Evolutionary conservation across 1,140 invertebrate genomes (phyloP), one percentile per base, ranked within the genome.

Genomic region (Tetragnatha versicolor): DNA sequence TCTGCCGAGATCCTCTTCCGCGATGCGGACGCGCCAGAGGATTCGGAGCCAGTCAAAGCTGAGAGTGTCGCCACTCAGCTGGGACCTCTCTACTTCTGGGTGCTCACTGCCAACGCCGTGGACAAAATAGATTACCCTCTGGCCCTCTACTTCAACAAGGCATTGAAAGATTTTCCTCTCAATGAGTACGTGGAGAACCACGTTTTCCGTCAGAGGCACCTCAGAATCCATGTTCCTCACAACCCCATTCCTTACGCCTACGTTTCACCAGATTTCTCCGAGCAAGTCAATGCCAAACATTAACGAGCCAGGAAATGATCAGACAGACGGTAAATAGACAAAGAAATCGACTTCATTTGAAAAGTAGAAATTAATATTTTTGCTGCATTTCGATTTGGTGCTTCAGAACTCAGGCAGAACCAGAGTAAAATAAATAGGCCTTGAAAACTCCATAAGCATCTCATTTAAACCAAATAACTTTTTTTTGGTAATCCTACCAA

Each of bases 81-180:
- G 7, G 81, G 82, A 27, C 80, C 82, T 14, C 33, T 83, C 9
- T 63, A 82, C 20, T 83, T 83, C 60, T 83, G 82, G 82, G 79
- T 83, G 31, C 58, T 83, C 3, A 80, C 82, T 2, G 81, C 81
- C 66, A 79, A 82, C 37, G 76, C 82, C 14, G 81, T 83, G 6
- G 75, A 82, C 35, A 70, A 81, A 53, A 37, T 83, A 17, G 80
- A 82, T 25, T 65, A 68, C 25, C 76, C 79, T 65, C n/a, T 81
- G n/a, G 75, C 73, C 31, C 25, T 70, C 20, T 82, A 79, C 27
- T 65, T 83, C 49, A 83, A 83, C 49, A 55, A 80, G 20, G 78
- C 73, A 9, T 22, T 83, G 7, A 58, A 76, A 37, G 49, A 66
- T 22, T 83, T 83, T 7, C 60, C 60, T 20, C 33, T 75, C 10